Conservation (phyloP, 2,113 vertebrate species). For the Tetraodon nigroviridis region DNA sequence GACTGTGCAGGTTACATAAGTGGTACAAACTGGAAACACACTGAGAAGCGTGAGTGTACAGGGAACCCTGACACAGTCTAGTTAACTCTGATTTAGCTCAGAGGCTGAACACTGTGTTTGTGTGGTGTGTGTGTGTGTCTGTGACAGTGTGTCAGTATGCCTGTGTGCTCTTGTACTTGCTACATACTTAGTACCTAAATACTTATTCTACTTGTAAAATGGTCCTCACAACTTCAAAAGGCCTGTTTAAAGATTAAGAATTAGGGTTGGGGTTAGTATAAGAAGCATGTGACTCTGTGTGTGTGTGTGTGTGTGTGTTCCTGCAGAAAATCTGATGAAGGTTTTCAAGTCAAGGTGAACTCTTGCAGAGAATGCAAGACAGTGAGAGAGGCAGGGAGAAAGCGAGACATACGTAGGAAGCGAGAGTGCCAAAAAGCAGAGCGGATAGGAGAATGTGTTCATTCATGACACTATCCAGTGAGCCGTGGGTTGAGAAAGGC, state of each 20-base stretch:
- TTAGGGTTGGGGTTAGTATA: too few relatives aligned
- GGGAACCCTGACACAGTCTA: neutral
- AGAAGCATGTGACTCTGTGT: neutral
- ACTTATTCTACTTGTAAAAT: too few relatives aligned
- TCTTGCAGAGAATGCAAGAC: conserved; percentile 13
- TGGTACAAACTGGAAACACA: neutral
- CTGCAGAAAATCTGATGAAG: conserved; percentile 10
- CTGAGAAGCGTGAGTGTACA: neutral
- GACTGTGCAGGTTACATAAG: neutral
- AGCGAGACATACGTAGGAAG: conserved; percentile 7
- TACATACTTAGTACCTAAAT: too few relatives aligned
- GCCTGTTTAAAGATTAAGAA: too few relatives aligned
- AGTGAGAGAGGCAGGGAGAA: neutral
- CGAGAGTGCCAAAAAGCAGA: conserved; percentile 18
- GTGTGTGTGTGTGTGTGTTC: conserved; percentile 6
- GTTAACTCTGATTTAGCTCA: neutral
- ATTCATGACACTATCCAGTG: conserved; percentile 59
- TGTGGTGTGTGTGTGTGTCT: neutral
- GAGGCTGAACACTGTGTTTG: neutral
- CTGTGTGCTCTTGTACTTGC: too few relatives aligned
- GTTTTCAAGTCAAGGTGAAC: conserved; percentile 47
- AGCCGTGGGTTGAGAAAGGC: conserved; percentile 50
- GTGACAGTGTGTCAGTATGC: too few relatives aligned
- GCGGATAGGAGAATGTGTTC: conserved; percentile 51
- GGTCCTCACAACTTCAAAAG: too few relatives aligned